Evolutionary conservation across 1,140 invertebrate species (phyloP), one percentile per base, ranked within the genome.

Genomic region (Dreissena rostriformis): DNA sequence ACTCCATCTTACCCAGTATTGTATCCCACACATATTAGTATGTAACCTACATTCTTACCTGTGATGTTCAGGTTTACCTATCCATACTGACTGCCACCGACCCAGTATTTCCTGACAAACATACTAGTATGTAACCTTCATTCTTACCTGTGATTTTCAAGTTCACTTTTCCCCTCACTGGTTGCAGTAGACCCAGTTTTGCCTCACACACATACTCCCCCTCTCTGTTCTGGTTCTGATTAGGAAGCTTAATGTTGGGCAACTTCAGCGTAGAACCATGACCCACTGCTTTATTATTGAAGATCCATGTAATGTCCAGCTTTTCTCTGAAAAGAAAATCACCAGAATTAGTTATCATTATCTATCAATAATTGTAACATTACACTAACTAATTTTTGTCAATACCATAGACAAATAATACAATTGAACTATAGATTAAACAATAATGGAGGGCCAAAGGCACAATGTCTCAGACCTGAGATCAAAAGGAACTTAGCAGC

Each of bases 171-270:
- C 22, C 52, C n/a, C 6, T 15, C 12, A 19, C 67, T 28, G 53
- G 11, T 22, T 22, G 2, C 1, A 8, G 24, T 6, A 22, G 22
- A 10, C 77, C 77, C 29, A 71, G 26, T 11, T 15, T 19, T 7
- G 77, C 77, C 52, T 71, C 52, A 61, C 67, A 71, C 51, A 80
- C 29, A 39, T 79, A 79, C 22, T 79, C 39, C 8, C 76, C 76
- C 8, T 79, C 76, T 17, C 12, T 8, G 29, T 22, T 68, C 49
- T 78, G 57, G 17, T n/a, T n/a, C 17, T 19, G 17, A 61, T 61
- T 12, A 61, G 57, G 57, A 61, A 61, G 2, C 57, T 61, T 61
- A 11, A 61, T 24, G 11, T 61, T 61, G 2, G 17, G 17, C 22
- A 61, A n/a, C 11, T 6, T 24, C 57, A 61, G 57, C 17, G 57